A percentile compares a stretch with the other conserved stretches of the same genome.
Conservation (phyloP, 2,797 vertebrate genomes). For the Adelosebastes latens region DNA sequence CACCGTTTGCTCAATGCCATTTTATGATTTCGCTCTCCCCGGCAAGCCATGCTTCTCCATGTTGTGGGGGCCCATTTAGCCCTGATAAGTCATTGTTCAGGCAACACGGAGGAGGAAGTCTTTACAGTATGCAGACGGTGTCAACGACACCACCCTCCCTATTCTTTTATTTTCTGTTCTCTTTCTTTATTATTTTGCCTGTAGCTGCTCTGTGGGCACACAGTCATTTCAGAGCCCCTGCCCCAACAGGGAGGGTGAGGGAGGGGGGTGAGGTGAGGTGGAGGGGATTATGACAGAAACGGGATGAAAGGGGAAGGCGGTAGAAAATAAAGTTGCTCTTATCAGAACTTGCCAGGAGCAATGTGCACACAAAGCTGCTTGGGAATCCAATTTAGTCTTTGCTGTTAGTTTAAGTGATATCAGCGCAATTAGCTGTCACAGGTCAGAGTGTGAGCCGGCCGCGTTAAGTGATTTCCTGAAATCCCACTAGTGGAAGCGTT, state of each 20-base stretch:
- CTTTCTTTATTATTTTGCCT: conserved; percentile 20
- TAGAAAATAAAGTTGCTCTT: conserved; percentile 79
- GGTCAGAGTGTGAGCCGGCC: conserved; percentile 66
- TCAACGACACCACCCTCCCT: neutral
- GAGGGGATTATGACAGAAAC: conserved; percentile 65
- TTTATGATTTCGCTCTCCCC: conserved; percentile 47
- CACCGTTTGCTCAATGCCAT: conserved; percentile 60
- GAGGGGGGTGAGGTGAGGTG: neutral
- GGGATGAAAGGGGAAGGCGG: conserved; percentile 60
- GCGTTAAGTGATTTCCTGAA: conserved; percentile 73
- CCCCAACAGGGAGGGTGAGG: conserved; percentile 2
- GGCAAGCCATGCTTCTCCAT: conserved; percentile 32
- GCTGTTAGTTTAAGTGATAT: conserved; percentile 80
- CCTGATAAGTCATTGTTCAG: conserved; percentile 68
- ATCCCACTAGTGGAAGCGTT: conserved; percentile 33
- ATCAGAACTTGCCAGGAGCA: conserved; percentile 79
- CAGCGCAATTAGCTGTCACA: conserved; percentile 78
- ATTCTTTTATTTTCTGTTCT: conserved; percentile 8
- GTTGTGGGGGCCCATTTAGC: conserved; percentile 60
- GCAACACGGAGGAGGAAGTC: conserved; percentile 36
- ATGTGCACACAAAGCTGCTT: conserved; percentile 67
- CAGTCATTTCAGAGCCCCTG: conserved; percentile 52
- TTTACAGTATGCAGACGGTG: conserved; percentile 8
- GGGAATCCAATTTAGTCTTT: conserved; percentile 76
- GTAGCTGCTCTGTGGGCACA: conserved; percentile 51